Evolutionary conservation across 2,888 invertebrate genomes (phyloP).

Genomic region (Mallateleia sp.): DNA sequence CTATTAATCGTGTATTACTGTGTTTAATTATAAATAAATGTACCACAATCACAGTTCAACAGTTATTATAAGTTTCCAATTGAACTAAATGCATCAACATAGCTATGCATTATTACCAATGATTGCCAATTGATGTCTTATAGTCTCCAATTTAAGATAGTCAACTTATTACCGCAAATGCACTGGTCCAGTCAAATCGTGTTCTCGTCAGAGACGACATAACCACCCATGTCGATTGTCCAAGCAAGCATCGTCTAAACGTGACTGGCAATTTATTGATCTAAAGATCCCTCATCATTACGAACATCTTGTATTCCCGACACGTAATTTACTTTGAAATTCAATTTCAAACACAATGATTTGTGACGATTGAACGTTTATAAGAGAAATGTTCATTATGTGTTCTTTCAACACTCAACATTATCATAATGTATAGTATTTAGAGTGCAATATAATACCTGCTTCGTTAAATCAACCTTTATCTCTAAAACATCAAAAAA

Average conservation of each 20-base stretch:
- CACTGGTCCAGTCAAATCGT: slow-evolving; percentile 17
- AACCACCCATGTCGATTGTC: slow-evolving; percentile 82
- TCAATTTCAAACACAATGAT: slow-evolving; percentile 46
- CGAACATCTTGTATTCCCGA: slow-evolving; percentile 79
- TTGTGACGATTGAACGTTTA: slow-evolving; percentile 57
- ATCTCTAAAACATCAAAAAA: too few species aligned
- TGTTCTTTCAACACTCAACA: neutral
- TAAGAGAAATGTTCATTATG: slow-evolving; percentile 22
- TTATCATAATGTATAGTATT: neutral
- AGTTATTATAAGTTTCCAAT: too few species aligned
- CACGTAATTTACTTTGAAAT: slow-evolving; percentile 82
- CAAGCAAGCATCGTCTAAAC: slow-evolving; percentile 74
- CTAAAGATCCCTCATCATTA: slow-evolving; percentile 81
- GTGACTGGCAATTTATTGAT: slow-evolving; percentile 83
- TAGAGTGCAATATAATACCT: neutral
- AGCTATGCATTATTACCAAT: too few species aligned
- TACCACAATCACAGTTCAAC: too few species aligned
- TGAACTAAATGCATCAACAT: too few species aligned
- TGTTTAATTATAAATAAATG: too few species aligned
- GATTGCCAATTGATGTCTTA: too few species aligned
- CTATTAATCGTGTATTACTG: too few species aligned
- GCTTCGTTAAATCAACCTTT: too few species aligned
- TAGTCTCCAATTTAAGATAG: too few species aligned
- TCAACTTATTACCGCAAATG: too few species aligned
- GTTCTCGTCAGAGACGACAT: slow-evolving; percentile 38